Base-by-base conservation (phyloP, 64 coral and sea anemone genomes). In the Montipora cactus region DNA sequence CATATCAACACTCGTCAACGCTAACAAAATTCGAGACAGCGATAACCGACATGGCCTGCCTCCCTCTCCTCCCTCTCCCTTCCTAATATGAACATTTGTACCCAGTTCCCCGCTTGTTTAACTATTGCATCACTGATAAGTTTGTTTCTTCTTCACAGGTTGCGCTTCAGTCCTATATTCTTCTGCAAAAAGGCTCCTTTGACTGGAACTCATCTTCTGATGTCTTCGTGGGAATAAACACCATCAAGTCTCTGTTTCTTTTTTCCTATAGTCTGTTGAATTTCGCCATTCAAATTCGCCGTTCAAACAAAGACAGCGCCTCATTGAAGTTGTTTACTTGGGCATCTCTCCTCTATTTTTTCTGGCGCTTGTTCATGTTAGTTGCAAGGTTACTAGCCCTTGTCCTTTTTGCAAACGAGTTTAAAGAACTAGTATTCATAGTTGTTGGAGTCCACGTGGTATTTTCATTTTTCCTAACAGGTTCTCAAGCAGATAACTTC, bases 351-450 rank as follows among this genome's bases (percentile, higher is more conserved):
- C 46, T 86, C 7, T 8, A 86, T 70, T 86, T 86, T 10, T 3
- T 18, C 46, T 86, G 82, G 82, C 82, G 82, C 66, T 20, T 86
- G 7, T 86, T 70, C 1, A 86, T 86, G 82, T 13, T 86, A 19
- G 46, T 50, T 70, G 16, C 66, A 12, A 48, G 82, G 19, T 67
- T 86, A 68, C 64, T 70, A 10, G 82, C 62, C 66, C 44, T 86
- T 4, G 82, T 51, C 4, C 46, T 86, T 67, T 86, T 70, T 4
- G 82, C 82, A 70, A 69, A 45, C n/a, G 16, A 1, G 11, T 86
- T 49, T 45, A 48, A 86, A 67, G 2, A 48, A 1, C 19, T 19
- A 45, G 62, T 86, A 5, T 86, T 70, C 12, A 44, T 70, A n/a
- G 47, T 71, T 46, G 62, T 86, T 23, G 62, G 14, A 1, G 47